A percentile compares a stretch with the other conserved stretches of the same genome.
Conservation (phyloP, 2,888 invertebrate species). For the Nephrotoma appendiculata region DNA sequence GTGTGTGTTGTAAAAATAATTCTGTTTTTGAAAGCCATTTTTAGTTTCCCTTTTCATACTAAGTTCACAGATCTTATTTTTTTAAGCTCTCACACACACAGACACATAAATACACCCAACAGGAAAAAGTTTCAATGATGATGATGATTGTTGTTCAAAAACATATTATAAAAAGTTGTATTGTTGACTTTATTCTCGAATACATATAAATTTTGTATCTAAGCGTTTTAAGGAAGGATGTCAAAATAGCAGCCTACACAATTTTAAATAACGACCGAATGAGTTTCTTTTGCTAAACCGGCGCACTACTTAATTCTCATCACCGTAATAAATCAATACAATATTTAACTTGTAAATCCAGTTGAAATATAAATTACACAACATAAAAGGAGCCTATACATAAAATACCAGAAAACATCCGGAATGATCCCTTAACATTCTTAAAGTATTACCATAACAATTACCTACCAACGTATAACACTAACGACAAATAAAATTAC, state of each 20-base stretch:
- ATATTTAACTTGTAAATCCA: not conserved
- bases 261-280: not conserved
- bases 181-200: not conserved
- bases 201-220: not conserved
- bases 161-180: not conserved
- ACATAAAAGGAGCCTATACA: not conserved
- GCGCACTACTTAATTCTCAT: not conserved
- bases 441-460: not conserved
- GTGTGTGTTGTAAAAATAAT: not conserved
- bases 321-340: not conserved
- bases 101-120: no score
- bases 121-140: not conserved
- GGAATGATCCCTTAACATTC: not conserved
- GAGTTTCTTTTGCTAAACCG: not conserved
- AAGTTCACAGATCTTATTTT: not conserved
- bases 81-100: not conserved
- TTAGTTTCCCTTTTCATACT: not conserved
- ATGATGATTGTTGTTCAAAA: not conserved
- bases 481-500: not conserved
- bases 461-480: not conserved
- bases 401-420: not conserved
- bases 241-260: not conserved
- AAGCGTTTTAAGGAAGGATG: not conserved
- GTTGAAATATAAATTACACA: not conserved
- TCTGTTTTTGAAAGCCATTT: not conserved